Percentiles rank a stretch among this genome's conserved stretches.
phyloP scores from a whole-genome alignment of 2,113 vertebrate genomes.

The Scomber japonicus region DNA sequence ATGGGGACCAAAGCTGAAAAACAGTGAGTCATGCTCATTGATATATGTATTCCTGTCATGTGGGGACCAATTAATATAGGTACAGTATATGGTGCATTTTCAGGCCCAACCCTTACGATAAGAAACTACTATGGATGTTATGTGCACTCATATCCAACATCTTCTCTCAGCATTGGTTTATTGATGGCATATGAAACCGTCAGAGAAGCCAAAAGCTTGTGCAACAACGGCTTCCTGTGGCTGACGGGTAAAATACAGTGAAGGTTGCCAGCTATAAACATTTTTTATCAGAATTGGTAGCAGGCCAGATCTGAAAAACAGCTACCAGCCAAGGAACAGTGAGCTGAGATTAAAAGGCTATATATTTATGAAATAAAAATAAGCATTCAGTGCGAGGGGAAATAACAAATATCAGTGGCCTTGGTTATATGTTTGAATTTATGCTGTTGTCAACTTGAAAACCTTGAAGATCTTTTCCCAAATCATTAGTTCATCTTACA shows the following conservation, averaged over 20 bases:
- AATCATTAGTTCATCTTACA: conserved; percentile 12
- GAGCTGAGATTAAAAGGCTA: conserved; percentile 41
- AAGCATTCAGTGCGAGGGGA: not conserved
- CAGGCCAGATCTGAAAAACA: conserved; percentile 29
- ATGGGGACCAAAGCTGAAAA: conserved; percentile 19
- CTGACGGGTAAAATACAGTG: conserved; percentile 13
- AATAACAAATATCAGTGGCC: conserved; percentile 11
- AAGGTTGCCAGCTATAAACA: conserved; percentile 3
- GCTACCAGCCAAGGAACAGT: conserved; percentile 27
- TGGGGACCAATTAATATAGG: conserved; percentile 17
- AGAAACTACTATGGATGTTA: conserved; percentile 12
- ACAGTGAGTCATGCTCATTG: conserved; percentile 34
- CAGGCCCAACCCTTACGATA: conserved; percentile 9
- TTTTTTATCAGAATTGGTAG: conserved; percentile 13
- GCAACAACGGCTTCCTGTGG: conserved; percentile 34
- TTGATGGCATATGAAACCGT: conserved; percentile 11
- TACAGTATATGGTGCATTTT: conserved; percentile 15
- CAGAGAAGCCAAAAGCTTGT: conserved; percentile 25
- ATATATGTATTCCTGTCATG: conserved; percentile 17
- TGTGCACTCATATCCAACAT: conserved; percentile 15
- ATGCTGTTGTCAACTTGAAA: not conserved
- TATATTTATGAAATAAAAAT: conserved; percentile 21
- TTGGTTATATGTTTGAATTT: conserved; percentile 10
- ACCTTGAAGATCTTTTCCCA: not conserved
- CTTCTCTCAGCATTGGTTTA: conserved; percentile 23